Conservation (phyloP, 2,797 vertebrate species). For the Eulemur mongoz region DNA sequence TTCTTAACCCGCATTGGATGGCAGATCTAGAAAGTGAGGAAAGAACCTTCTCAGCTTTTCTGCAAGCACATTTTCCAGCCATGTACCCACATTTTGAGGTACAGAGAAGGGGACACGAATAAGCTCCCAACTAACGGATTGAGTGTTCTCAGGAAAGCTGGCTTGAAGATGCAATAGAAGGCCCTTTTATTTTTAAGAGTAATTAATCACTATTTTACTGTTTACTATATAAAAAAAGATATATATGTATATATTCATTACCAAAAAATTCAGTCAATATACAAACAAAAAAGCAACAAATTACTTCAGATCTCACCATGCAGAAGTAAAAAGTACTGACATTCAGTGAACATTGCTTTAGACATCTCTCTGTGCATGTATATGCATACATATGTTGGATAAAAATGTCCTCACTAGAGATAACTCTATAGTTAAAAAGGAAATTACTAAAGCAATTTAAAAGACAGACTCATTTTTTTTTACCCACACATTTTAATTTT, state of each 20-base stretch:
- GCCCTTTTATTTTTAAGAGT: background rate
- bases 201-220: background rate
- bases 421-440: background rate
- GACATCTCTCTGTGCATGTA: background rate
- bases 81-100: background rate
- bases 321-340: background rate
- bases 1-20: background rate
- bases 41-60: background rate
- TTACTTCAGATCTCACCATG: background rate
- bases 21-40: background rate
- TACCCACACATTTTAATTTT: background rate
- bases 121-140: background rate
- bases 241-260: background rate
- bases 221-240: background rate
- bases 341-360: background rate
- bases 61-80: background rate
- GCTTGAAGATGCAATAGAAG: background rate
- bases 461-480: background rate
- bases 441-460: background rate
- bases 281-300: background rate
- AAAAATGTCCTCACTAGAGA: background rate
- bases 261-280: background rate
- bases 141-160: background rate
- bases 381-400: background rate
- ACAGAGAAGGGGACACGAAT: background rate